A percentile compares a stretch with the other conserved stretches of the same genome.
phyloP scores from a whole-genome alignment of 2,888 invertebrate species.

The Ariolimax columbianus region DNA sequence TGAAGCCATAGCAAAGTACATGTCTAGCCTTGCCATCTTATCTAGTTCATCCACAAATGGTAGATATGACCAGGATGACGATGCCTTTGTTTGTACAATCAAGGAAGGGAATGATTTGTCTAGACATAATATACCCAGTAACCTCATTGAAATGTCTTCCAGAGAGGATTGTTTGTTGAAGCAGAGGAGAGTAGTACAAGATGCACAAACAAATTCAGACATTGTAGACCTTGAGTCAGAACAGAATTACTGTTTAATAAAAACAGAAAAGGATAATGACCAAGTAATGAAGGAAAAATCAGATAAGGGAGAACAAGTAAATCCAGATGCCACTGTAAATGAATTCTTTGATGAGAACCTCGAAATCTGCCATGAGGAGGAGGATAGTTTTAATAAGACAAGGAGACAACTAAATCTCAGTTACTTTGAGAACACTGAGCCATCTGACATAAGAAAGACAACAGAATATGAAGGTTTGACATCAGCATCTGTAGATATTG shows the following conservation, averaged over 20 bases:
- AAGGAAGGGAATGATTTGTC: not conserved
- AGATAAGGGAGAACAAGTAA: not conserved
- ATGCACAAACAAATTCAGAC: not conserved
- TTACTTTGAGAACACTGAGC: not conserved
- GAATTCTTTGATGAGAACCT: not conserved
- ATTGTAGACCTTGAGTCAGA: not conserved
- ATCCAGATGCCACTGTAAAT: not conserved
- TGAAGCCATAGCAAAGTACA: slow-evolving; percentile 28
- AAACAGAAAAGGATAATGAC: not conserved
- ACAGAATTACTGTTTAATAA: not conserved
- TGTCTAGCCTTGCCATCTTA: slow-evolving; percentile 33
- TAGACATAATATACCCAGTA: not conserved
- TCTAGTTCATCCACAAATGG: not conserved
- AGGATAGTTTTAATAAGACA: not conserved
- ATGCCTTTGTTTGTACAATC: not conserved
- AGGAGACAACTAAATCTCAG: not conserved
- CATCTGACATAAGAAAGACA: not conserved
- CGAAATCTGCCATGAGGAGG: not conserved
- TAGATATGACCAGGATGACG: not conserved
- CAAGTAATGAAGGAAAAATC: not conserved
- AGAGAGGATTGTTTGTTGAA: not conserved
- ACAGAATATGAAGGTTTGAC: not conserved
- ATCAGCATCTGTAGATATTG: not conserved
- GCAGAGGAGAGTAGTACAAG: not conserved
- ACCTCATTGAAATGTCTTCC: not conserved